These are phyloP conservation scores for Numenius arquata DNA, from an alignment of 2,113 vertebrate genomes.

Conservation along the genomic window DNA sequence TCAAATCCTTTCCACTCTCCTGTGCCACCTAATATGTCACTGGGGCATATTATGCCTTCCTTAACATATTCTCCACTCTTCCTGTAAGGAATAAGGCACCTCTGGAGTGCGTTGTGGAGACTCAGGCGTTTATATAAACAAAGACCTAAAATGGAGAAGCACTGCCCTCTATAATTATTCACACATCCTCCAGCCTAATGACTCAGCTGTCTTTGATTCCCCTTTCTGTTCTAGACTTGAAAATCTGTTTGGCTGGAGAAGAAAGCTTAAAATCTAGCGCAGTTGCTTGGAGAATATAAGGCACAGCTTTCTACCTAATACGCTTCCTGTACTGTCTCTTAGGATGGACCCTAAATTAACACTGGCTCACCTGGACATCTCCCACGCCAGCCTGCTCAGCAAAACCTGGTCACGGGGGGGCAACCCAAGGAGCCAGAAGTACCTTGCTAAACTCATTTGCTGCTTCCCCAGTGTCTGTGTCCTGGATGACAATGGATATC, in stretches of 20 bases:
- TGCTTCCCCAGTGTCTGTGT: constrained; percentile 70
- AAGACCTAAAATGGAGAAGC: background rate
- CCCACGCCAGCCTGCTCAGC: constrained; percentile 54
- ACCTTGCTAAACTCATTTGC: constrained; percentile 49
- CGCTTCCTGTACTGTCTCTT: background rate
- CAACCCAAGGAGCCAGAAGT: constrained; percentile 39
- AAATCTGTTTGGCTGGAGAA: background rate
- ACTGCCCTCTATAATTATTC: background rate
- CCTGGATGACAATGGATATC: constrained; percentile 42
- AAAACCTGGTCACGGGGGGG: constrained; percentile 51
- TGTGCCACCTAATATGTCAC: background rate
- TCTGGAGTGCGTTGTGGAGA: background rate
- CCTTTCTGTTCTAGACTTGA: background rate
- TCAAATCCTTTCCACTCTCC: background rate
- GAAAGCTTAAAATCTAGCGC: background rate
- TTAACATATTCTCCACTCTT: background rate
- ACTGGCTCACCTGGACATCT: constrained; percentile 50
- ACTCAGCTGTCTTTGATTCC: background rate
- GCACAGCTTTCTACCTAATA: background rate
- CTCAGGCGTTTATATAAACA: background rate
- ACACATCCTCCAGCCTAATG: background rate
- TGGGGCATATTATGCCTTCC: background rate
- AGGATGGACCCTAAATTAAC: background rate
- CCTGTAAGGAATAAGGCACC: background rate
- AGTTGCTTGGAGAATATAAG: background rate